Conservation (phyloP, 2,888 invertebrate genomes). For the Drosophila acutilabella region DNA sequence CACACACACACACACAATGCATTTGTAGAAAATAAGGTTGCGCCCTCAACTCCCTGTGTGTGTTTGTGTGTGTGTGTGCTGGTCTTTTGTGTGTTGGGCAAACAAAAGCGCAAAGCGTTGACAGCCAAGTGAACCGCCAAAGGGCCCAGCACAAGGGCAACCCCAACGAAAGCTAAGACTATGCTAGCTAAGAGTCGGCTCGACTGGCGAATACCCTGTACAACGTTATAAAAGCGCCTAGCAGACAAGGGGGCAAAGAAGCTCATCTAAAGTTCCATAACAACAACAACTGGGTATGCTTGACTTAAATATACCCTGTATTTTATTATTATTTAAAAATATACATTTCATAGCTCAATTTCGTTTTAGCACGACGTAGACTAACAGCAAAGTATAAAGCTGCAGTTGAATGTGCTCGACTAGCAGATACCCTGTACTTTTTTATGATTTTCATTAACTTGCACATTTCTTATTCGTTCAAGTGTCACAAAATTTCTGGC, state of each 20-base stretch:
- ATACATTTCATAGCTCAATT: no score
- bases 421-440: not conserved
- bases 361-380: no score
- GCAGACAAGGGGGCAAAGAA: not conserved
- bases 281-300: not conserved
- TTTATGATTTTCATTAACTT: no score
- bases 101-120: constrained; percentile 76
- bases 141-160: constrained; percentile 21
- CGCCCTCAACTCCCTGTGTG: constrained; percentile 5
- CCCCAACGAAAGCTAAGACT: not conserved
- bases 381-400: no score
- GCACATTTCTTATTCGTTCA: no score
- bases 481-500: no score
- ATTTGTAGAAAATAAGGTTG: constrained; percentile 44
- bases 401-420: not conserved
- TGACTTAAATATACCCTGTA: not conserved
- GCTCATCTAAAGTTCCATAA: no score
- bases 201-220: not conserved
- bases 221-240: not conserved
- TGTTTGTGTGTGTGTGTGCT: constrained; percentile 31
- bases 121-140: constrained; percentile 55
- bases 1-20: constrained; percentile 39
- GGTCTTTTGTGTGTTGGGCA: constrained; percentile 74
- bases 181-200: not conserved
- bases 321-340: not conserved